Evolutionary conservation across 2,113 vertebrate species (phyloP).

Genomic region (Brachyhypopomus occidentalis): DNA sequence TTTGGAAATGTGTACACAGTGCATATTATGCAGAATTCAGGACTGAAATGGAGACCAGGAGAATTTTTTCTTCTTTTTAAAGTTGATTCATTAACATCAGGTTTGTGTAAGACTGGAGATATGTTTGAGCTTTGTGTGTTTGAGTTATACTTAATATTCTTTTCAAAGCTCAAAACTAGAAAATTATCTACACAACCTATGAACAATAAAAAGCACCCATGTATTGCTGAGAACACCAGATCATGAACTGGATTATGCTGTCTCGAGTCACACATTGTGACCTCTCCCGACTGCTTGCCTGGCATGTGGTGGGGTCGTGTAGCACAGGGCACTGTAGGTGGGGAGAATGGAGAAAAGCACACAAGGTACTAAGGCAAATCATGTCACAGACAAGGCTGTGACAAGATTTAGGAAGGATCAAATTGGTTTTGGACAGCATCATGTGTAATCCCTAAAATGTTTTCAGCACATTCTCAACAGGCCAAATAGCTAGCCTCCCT

Average conservation of each 20-base stretch:
- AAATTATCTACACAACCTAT: neutral
- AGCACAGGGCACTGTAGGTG: neutral
- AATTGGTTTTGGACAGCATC: slow-evolving; percentile 18
- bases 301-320: slow-evolving; percentile 2
- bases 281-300: neutral
- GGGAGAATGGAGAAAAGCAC: slow-evolving; percentile 25
- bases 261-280: slow-evolving; percentile 16
- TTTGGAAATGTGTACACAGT: no score
- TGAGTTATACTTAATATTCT: neutral
- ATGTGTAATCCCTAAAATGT: slow-evolving; percentile 33
- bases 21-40: no score
- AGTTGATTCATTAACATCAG: no score
- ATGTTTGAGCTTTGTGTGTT: no score
- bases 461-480: slow-evolving; percentile 35
- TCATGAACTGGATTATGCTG: neutral
- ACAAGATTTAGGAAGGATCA: slow-evolving; percentile 47
- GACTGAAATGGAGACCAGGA: no score
- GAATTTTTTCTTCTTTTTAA: no score
- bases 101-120: no score
- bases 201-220: neutral
- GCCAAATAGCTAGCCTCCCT: neutral
- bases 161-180: neutral
- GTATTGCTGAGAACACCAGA: slow-evolving; percentile 12
- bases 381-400: slow-evolving; percentile 8
- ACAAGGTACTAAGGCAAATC: slow-evolving; percentile 15